Evolutionary conservation across 1,140 invertebrate species (phyloP), one percentile per base, ranked within the genome.

Genomic region (Homarus americanus): DNA sequence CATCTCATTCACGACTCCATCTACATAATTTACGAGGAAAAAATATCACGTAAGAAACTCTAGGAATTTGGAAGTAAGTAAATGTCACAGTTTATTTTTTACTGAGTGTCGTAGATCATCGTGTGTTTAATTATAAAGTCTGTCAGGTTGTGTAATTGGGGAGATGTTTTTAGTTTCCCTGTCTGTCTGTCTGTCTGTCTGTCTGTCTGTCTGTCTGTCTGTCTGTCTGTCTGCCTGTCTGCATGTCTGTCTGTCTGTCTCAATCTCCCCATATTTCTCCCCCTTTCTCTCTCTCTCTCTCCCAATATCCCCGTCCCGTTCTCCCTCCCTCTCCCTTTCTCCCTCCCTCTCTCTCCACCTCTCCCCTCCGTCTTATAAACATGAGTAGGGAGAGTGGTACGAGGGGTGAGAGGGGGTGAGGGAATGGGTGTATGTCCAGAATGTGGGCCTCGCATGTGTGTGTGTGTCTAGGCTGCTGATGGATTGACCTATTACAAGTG

Each of bases 401-500:
- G 44, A 36, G 15, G 24, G 0, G 41, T 1, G 17, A 10, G 20
- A 15, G 49, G n/a, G 10, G 1, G 12, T 9, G 28, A 0, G 34
- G 58, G 17, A 0, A n/a, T 17, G 34, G 49, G 20, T 4, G 20
- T n/a, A 2, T 15, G 44, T 9, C 40, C 4, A 17, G 53, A 63
- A 58, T 63, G 79, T 15, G 79, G 38, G 53, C 49, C n/a, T 82
- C 10, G 79, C 79, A 38, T 83, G 58, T 66, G 24, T 66, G 7
- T 28, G 9, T 12, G 20, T 20, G 80, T 32, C 9, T 24, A 20
- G 24, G 0, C 63, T 24, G 53, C 15, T 69, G 80, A 83, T 83
- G 58, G 80, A 83, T 83, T 83, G 80, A 83, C 32, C 58, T 69
- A 83, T 83, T 83, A 83, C 32, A 69, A 66, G 80, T 83, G 80